These are phyloP conservation scores for Esperia sulphurella DNA, from an alignment of 2,888 invertebrate genomes.

Conservation along the genomic window DNA sequence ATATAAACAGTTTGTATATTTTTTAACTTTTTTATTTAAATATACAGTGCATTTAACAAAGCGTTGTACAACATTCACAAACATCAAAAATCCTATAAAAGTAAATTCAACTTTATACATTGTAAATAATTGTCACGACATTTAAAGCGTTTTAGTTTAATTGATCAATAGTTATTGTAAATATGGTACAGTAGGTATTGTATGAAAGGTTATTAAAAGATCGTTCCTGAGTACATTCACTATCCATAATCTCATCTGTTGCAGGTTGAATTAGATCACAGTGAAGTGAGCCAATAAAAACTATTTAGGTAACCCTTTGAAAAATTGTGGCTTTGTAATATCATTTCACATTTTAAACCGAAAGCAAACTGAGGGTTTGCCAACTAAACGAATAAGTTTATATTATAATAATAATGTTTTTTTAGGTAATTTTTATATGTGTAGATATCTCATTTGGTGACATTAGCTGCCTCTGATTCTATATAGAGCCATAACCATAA, in stretches of 20 bases:
- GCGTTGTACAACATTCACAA: conserved; percentile 70
- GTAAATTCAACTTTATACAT: conserved; percentile 51
- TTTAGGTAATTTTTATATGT: too few relatives aligned
- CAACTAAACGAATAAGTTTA: too few relatives aligned
- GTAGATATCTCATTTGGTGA: too few relatives aligned
- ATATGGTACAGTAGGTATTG: neutral
- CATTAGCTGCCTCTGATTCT: too few relatives aligned
- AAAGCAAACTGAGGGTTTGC: too few relatives aligned
- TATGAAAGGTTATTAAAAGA: too few relatives aligned
- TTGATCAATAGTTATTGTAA: conserved; percentile 61
- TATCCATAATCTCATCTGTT: neutral
- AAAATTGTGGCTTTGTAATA: too few relatives aligned
- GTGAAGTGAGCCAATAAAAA: too few relatives aligned
- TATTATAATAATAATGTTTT: too few relatives aligned
- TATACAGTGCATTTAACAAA: conserved; percentile 65
- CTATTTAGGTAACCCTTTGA: too few relatives aligned
- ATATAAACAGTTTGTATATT: conserved; percentile 2
- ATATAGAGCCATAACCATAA: too few relatives aligned
- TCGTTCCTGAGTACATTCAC: neutral
- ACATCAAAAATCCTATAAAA: conserved; percentile 72
- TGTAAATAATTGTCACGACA: conserved; percentile 70
- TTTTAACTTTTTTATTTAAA: conserved; percentile 38
- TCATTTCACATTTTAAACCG: too few relatives aligned
- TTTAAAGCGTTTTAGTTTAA: conserved; percentile 66
- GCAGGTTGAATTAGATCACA: neutral